Conservation (phyloP, 2,888 invertebrate genomes). For the Hirtodrosophila histrioides region DNA sequence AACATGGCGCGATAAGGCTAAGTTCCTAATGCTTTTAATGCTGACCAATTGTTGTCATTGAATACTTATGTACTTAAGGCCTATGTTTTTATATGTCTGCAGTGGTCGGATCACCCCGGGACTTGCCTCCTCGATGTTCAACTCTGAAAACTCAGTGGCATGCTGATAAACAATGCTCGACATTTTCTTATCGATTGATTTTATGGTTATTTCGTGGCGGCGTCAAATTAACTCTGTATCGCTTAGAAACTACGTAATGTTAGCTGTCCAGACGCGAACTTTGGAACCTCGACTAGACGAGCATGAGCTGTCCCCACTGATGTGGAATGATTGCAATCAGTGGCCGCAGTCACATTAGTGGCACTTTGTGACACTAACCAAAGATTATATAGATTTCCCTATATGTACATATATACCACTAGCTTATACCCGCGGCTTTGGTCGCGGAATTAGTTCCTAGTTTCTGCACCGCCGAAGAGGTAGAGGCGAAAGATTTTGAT, state of each 20-base stretch:
- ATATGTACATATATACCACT: too few relatives aligned
- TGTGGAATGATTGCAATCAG: constrained; percentile 13
- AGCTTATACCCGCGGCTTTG: too few relatives aligned
- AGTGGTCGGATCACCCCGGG: constrained; percentile 16
- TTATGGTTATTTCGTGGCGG: constrained; percentile 38
- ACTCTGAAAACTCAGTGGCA: neutral
- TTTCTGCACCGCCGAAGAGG: too few relatives aligned
- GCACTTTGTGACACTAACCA: too few relatives aligned
- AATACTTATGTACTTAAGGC: constrained; percentile 14
- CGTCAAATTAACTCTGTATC: constrained; percentile 63
- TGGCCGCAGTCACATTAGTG: too few relatives aligned
- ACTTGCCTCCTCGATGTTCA: neutral
- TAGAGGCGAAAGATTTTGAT: too few relatives aligned
- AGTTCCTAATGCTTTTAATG: constrained; percentile 18
- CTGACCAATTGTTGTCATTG: constrained; percentile 10
- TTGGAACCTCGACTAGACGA: constrained; percentile 39
- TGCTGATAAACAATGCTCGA: constrained; percentile 25
- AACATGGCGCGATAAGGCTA: constrained; percentile 40
- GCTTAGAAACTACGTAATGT: constrained; percentile 76
- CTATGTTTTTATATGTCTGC: constrained; percentile 39
- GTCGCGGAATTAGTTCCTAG: too few relatives aligned
- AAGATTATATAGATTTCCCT: too few relatives aligned
- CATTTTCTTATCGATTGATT: constrained; percentile 56
- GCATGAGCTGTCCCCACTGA: constrained; percentile 56
- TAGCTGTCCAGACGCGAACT: constrained; percentile 38